Conservation (phyloP, 1,140 invertebrate genomes). For the Cherax destructor region DNA sequence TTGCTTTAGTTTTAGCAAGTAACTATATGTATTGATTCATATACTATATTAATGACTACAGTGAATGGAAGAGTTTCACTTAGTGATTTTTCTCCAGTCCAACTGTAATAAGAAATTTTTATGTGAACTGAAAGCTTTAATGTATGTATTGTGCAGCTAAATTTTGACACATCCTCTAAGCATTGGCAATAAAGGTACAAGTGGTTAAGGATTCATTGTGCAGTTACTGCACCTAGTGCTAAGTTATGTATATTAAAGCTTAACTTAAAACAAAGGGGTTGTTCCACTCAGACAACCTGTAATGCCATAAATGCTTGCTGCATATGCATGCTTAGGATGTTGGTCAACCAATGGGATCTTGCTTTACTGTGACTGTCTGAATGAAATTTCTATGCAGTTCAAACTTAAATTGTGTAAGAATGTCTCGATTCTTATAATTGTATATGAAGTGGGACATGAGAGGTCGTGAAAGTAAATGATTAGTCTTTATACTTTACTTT, state of each 20-base stretch:
- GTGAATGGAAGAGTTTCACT: background rate
- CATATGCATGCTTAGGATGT: background rate
- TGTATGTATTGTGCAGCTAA: background rate
- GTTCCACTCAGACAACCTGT: background rate
- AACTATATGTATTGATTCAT: background rate
- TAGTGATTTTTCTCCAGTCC: background rate
- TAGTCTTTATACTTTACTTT: background rate
- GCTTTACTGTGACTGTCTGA: background rate
- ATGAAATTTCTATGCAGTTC: background rate
- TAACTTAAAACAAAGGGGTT: background rate
- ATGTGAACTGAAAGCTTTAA: conserved; percentile 5
- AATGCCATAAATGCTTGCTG: background rate
- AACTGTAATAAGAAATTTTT: background rate
- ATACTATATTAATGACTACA: background rate
- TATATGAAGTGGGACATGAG: background rate
- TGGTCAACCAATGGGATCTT: background rate
- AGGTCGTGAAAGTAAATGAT: background rate
- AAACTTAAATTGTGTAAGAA: background rate
- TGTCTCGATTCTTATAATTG: background rate
- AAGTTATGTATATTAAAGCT: background rate
- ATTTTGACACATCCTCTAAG: background rate
- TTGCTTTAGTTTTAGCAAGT: background rate
- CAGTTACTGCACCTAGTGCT: background rate
- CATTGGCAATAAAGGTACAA: conserved; percentile 4
- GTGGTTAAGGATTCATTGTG: background rate